phyloP scores from a whole-genome alignment of 2,888 invertebrate genomes.

The Rapana venosa region DNA sequence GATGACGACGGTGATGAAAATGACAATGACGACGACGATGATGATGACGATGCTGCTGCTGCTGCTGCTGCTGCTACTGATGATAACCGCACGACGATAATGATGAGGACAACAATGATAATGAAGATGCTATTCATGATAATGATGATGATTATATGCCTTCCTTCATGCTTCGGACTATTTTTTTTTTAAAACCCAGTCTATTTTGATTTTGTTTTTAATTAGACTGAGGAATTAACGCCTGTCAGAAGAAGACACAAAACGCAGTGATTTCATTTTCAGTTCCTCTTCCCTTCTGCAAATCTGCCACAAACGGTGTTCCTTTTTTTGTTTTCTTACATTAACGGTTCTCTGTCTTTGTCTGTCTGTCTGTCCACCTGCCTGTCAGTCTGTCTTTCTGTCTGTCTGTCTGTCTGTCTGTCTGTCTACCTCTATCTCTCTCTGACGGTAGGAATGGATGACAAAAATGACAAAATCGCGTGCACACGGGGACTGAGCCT shows the following conservation, averaged over 20 bases:
- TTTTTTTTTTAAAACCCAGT: no score
- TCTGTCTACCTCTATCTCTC: not conserved
- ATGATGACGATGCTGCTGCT: not conserved
- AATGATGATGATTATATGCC: no score
- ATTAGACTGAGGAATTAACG: no score
- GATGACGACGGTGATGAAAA: not conserved
- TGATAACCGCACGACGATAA: no score
- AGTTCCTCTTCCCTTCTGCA: not conserved
- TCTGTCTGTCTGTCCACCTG: not conserved
- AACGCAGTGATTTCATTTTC: no score
- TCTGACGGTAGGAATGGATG: not conserved
- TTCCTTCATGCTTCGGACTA: no score
- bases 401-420: not conserved
- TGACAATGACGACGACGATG: conserved; percentile 12
- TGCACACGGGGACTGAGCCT: not conserved
- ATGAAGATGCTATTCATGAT: no score
- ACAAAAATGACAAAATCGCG: no score
- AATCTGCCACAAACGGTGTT: not conserved
- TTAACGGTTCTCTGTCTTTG: not conserved
- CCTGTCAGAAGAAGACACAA: no score
- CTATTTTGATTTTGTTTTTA: no score
- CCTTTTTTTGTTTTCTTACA: not conserved
- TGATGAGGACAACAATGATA: no score
- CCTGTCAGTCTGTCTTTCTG: not conserved
- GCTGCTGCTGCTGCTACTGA: not conserved